phyloP scores from a whole-genome alignment of 1,140 invertebrate genomes.

The Platyscapa corneri region DNA sequence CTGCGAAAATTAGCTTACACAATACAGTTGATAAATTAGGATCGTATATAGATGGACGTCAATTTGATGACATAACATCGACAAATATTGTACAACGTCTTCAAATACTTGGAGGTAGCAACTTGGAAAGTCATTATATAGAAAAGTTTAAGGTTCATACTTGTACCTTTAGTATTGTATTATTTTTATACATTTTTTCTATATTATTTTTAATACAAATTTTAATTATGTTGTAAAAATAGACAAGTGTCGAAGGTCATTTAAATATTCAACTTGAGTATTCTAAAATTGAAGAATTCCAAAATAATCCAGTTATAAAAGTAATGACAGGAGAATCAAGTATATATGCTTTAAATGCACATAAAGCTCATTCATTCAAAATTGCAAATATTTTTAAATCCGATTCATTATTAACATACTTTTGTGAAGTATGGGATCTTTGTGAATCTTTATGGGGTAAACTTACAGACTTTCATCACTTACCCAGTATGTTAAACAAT shows the following conservation, averaged over 20 bases:
- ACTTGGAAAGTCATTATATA: constrained; percentile 57
- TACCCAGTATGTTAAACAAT: constrained; percentile 22
- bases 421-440: constrained; percentile 83
- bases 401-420: constrained; percentile 68
- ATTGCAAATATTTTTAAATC: constrained; percentile 58
- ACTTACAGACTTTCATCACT: constrained; percentile 67
- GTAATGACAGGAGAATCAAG: constrained; percentile 63
- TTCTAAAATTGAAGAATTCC: constrained; percentile 69
- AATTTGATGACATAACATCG: constrained; percentile 62
- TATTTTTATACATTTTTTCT: not conserved
- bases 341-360: constrained; percentile 71
- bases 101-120: constrained; percentile 65
- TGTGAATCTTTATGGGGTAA: constrained; percentile 90
- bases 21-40: constrained; percentile 64
- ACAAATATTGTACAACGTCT: constrained; percentile 70
- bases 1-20: constrained; percentile 61
- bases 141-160: constrained; percentile 59
- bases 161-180: not conserved
- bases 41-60: constrained; percentile 62
- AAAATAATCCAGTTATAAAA: constrained; percentile 71
- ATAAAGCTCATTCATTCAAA: constrained; percentile 72
- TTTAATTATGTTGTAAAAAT: no score
- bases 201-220: not conserved
- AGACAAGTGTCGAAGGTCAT: constrained; percentile 74
- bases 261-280: constrained; percentile 73